A percentile compares a stretch with the other conserved stretches of the same genome.
Conservation (phyloP, 2,888 invertebrate species). For the Monopis laevigella region DNA sequence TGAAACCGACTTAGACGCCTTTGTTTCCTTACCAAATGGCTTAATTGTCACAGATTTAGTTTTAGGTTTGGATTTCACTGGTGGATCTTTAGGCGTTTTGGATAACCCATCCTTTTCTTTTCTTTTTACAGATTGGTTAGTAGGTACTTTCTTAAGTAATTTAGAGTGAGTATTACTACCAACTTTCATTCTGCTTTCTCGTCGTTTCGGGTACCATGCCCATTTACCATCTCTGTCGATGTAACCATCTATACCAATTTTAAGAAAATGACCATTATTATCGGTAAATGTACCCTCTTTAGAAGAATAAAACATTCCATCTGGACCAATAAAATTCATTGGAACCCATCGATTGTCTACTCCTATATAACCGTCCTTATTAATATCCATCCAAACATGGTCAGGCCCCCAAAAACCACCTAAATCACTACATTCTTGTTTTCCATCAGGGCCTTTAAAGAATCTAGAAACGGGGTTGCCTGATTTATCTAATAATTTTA, state of each 20-base stretch:
- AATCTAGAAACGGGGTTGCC: slow-evolving; percentile 50
- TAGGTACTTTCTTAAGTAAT: no score
- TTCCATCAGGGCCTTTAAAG: slow-evolving; percentile 54
- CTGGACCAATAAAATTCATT: slow-evolving; percentile 48
- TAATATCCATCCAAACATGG: slow-evolving; percentile 47
- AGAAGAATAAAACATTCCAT: slow-evolving; percentile 46
- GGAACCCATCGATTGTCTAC: slow-evolving; percentile 55
- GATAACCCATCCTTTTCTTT: no score
- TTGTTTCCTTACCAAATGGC: no score
- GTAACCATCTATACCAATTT: slow-evolving; percentile 52
- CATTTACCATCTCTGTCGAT: slow-evolving; percentile 50
- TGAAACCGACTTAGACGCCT: no score
- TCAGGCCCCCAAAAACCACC: slow-evolving; percentile 52
- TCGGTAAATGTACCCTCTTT: slow-evolving; percentile 50
- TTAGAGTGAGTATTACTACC: not conserved
- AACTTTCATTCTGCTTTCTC: not conserved
- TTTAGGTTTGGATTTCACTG: no score
- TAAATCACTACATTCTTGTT: slow-evolving; percentile 50
- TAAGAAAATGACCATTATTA: slow-evolving; percentile 28
- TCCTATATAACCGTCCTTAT: slow-evolving; percentile 54
- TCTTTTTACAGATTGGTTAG: no score
- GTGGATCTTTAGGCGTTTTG: no score
- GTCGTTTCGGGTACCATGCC: slow-evolving; percentile 38
- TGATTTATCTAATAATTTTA: slow-evolving; percentile 44
- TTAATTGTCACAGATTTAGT: no score